phyloP scores from a whole-genome alignment of 2,797 vertebrate genomes.

The Pipistrellus pygmaeus region DNA sequence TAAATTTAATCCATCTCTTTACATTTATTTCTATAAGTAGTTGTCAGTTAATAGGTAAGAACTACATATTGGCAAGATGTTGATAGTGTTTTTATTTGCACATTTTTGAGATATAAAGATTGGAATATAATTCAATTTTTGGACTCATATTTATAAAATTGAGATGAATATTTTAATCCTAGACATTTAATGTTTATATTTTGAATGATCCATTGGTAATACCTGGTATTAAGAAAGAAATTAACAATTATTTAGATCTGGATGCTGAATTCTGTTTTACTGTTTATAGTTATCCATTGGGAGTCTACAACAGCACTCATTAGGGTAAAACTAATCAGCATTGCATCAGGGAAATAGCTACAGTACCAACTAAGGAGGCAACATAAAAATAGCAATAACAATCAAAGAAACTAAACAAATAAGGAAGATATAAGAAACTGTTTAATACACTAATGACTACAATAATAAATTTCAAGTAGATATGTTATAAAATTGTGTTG shows the following conservation, averaged over 20 bases:
- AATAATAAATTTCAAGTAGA: slow-evolving; percentile 58
- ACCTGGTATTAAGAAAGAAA: slow-evolving; percentile 83
- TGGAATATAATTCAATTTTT: background rate
- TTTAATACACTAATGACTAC: slow-evolving; percentile 51
- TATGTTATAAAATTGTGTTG: slow-evolving; percentile 25
- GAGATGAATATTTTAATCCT: background rate
- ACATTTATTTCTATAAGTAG: background rate
- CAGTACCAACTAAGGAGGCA: slow-evolving; percentile 76
- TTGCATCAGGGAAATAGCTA: slow-evolving; percentile 77
- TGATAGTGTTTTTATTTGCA: background rate
- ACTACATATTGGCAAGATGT: background rate
- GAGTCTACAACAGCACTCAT: slow-evolving; percentile 82
- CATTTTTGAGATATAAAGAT: background rate
- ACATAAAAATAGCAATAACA: slow-evolving; percentile 76
- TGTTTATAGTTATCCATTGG: slow-evolving; percentile 68
- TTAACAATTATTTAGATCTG: slow-evolving; percentile 83
- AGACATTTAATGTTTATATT: slow-evolving; percentile 82
- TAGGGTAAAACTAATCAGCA: slow-evolving; percentile 81
- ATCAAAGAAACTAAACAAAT: slow-evolving; percentile 75
- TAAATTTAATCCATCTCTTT: background rate
- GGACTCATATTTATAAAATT: background rate
- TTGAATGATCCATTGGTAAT: slow-evolving; percentile 75
- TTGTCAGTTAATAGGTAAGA: background rate
- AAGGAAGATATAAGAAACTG: slow-evolving; percentile 5
- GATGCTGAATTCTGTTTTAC: slow-evolving; percentile 80